These are phyloP conservation scores for Vulpes vulpes DNA, from an alignment of 2,113 vertebrate species.

Conservation along the genomic window DNA sequence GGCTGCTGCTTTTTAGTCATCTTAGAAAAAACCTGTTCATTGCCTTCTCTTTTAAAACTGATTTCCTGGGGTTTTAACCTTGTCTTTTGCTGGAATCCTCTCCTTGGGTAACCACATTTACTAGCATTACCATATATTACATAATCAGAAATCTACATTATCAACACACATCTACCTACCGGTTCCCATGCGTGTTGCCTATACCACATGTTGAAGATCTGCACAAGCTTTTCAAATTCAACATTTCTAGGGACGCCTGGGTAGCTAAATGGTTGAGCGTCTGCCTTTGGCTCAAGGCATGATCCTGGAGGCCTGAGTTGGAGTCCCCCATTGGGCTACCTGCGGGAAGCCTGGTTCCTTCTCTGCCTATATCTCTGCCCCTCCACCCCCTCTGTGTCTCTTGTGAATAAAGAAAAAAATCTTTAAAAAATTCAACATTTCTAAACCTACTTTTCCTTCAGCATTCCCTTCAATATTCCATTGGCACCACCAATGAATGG, in stretches of 20 bases:
- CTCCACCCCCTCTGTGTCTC: too few relatives aligned
- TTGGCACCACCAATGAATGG: neutral
- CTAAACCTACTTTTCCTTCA: neutral
- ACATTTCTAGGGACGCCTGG: neutral
- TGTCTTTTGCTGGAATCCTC: neutral
- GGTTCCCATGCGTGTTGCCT: neutral
- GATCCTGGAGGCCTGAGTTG: too few relatives aligned
- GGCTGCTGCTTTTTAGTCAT: neutral
- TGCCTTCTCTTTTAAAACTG: neutral
- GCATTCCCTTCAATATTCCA: neutral
- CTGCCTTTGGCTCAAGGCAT: too few relatives aligned
- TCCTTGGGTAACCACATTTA: neutral
- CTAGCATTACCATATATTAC: neutral
- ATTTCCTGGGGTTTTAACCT: neutral
- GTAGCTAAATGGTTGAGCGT: too few relatives aligned
- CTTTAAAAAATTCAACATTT: neutral
- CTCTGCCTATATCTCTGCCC: too few relatives aligned
- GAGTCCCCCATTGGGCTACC: too few relatives aligned
- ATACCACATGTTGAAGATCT: neutral
- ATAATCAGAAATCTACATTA: neutral
- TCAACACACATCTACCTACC: neutral
- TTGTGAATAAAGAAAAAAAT: too few relatives aligned
- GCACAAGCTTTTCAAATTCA: neutral
- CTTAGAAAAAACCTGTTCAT: neutral
- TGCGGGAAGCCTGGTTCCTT: too few relatives aligned